Evolutionary conservation across 2,797 vertebrate species (phyloP).

Genomic region (Coregonus sp.): DNA sequence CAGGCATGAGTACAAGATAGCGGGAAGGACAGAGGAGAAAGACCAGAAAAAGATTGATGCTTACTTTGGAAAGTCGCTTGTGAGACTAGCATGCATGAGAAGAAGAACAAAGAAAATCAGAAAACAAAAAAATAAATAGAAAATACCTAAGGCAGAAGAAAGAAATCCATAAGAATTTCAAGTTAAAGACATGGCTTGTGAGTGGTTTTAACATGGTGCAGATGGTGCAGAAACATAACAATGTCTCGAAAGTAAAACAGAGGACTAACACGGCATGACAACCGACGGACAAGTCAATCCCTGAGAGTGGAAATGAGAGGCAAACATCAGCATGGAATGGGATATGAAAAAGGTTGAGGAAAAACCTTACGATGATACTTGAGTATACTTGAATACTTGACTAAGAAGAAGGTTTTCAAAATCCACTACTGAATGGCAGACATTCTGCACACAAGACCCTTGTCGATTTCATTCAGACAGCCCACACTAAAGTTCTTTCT

Average conservation of each 20-base stretch:
- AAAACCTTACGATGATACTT: neutral
- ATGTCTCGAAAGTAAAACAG: neutral
- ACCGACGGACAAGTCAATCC: neutral
- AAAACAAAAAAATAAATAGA: slow-evolving; percentile 27
- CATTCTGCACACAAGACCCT: neutral
- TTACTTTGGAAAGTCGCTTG: slow-evolving; percentile 90
- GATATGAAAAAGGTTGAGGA: slow-evolving; percentile 3
- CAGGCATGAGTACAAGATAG: slow-evolving; percentile 16
- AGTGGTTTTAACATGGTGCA: neutral
- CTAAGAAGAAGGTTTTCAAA: neutral
- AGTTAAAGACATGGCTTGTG: neutral
- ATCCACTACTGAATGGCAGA: neutral
- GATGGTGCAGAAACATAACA: neutral
- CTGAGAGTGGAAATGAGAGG: neutral
- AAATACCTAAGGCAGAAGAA: slow-evolving; percentile 7
- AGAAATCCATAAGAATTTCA: slow-evolving; percentile 1
- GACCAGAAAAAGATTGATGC: slow-evolving; percentile 65
- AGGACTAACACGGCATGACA: neutral
- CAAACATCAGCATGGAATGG: slow-evolving; percentile 20
- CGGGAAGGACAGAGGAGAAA: slow-evolving; percentile 18
- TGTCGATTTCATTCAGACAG: too few species aligned
- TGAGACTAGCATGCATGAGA: slow-evolving; percentile 85
- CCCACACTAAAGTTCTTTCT: too few species aligned
- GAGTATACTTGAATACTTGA: neutral
- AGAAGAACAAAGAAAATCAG: slow-evolving; percentile 39